phyloP scores from a whole-genome alignment of 2,113 vertebrate genomes.

The Corydoras sp. region DNA sequence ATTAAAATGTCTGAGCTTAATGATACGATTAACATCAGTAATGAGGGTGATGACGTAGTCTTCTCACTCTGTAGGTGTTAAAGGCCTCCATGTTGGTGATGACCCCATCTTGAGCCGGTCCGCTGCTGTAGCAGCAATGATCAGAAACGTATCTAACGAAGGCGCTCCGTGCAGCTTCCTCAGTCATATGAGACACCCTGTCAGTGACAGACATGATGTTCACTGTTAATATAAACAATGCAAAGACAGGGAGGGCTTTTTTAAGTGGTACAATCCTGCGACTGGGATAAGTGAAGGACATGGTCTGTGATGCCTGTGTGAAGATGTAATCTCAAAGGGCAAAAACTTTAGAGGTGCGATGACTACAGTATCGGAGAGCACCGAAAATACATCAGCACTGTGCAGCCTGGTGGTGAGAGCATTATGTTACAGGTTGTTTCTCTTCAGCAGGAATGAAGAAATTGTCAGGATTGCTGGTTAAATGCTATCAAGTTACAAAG shows the following conservation, averaged over 20 bases:
- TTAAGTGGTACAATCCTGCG: too few relatives aligned
- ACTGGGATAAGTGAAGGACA: too few relatives aligned
- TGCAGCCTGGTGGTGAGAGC: too few relatives aligned
- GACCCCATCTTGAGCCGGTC: conserved; percentile 51
- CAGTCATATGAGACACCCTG: conserved; percentile 56
- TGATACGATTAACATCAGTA: background rate
- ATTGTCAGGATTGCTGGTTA: too few relatives aligned
- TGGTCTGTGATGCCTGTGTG: too few relatives aligned
- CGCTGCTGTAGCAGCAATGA: conserved; percentile 52
- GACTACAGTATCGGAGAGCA: too few relatives aligned
- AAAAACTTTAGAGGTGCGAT: too few relatives aligned
- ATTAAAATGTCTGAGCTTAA: background rate
- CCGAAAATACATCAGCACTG: too few relatives aligned
- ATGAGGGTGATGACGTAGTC: background rate
- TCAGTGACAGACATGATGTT: background rate
- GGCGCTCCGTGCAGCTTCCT: conserved; percentile 47
- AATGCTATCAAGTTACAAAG: too few relatives aligned
- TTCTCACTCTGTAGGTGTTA: conserved; percentile 60
- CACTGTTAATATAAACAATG: background rate
- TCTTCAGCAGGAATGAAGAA: too few relatives aligned
- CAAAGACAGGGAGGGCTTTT: background rate
- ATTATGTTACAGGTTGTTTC: too few relatives aligned
- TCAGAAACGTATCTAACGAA: conserved; percentile 37
- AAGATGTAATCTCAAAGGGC: too few relatives aligned
- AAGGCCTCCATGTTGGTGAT: conserved; percentile 56